Percentiles rank a stretch among this genome's conserved stretches.
These are phyloP conservation scores for Hycleus cichorii DNA, from an alignment of 1,140 invertebrate genomes.

Conservation along the genomic window DNA sequence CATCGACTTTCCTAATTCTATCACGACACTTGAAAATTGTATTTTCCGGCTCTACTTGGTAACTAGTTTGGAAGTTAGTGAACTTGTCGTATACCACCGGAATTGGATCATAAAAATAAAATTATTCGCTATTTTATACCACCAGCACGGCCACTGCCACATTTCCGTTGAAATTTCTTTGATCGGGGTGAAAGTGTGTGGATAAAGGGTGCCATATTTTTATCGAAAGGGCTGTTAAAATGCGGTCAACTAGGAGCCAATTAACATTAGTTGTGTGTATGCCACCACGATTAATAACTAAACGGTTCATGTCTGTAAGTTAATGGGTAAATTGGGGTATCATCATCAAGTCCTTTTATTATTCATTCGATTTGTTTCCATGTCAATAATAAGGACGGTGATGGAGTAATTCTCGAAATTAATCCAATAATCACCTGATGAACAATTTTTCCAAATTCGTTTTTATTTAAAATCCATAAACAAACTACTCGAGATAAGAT, in stretches of 20 bases:
- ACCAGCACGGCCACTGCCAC: too few species aligned
- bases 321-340: conserved; percentile 4
- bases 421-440: too few species aligned
- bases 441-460: conserved; percentile 3
- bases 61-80: too few species aligned
- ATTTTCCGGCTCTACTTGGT: too few species aligned
- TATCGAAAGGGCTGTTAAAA: neutral
- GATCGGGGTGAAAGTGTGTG: neutral
- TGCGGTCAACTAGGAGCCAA: conserved; percentile 9
- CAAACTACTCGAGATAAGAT: neutral
- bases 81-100: too few species aligned
- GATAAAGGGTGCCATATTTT: neutral
- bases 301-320: neutral
- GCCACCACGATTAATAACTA: conserved; percentile 8
- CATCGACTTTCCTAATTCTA: too few species aligned
- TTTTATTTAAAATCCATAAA: conserved; percentile 3
- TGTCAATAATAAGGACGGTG: too few species aligned
- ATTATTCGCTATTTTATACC: too few species aligned
- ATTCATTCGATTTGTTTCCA: conserved; percentile 5
- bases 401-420: too few species aligned
- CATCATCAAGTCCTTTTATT: conserved; percentile 4
- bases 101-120: too few species aligned
- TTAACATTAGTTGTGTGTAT: conserved; percentile 2
- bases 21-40: too few species aligned
- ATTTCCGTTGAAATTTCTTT: too few species aligned